phyloP scores from a whole-genome alignment of 2,888 invertebrate species.

The Watsonalla cultraria region DNA sequence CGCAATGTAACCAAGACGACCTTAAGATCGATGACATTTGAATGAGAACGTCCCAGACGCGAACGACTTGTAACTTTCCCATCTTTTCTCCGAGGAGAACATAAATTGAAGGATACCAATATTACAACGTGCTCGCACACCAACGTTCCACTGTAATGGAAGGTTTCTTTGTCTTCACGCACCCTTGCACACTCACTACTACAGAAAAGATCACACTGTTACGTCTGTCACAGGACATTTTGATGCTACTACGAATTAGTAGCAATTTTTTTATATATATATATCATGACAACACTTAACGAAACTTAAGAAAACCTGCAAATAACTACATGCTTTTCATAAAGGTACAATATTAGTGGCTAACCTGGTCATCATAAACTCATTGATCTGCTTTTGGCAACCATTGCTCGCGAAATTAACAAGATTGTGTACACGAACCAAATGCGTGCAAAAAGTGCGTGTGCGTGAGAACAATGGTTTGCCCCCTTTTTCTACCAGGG shows the following conservation, averaged over 20 bases:
- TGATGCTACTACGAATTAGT: too few relatives aligned
- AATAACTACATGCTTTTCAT: too few relatives aligned
- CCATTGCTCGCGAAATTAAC: neutral
- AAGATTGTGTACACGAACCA: constrained; percentile 1
- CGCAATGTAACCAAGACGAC: too few relatives aligned
- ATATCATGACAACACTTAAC: too few relatives aligned
- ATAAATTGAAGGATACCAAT: constrained; percentile 28
- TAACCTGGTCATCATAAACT: too few relatives aligned
- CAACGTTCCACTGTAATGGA: neutral
- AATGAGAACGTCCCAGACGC: constrained; percentile 22
- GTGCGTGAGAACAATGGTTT: constrained; percentile 80
- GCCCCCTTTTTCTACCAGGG: constrained; percentile 79
- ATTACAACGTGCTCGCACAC: constrained; percentile 22
- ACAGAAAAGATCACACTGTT: neutral
- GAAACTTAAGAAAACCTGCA: too few relatives aligned
- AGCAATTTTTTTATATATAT: neutral
- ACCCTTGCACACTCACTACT: neutral
- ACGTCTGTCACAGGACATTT: neutral
- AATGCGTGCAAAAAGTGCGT: constrained; percentile 63
- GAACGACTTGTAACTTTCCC: constrained; percentile 39
- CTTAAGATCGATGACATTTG: constrained; percentile 4
- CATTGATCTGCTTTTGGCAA: too few relatives aligned
- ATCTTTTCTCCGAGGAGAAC: constrained; percentile 37
- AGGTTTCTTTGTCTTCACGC: neutral
- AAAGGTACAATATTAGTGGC: too few relatives aligned